Base-by-base conservation (phyloP, 2,797 vertebrate species). In the Pyrocephalus nanus region DNA sequence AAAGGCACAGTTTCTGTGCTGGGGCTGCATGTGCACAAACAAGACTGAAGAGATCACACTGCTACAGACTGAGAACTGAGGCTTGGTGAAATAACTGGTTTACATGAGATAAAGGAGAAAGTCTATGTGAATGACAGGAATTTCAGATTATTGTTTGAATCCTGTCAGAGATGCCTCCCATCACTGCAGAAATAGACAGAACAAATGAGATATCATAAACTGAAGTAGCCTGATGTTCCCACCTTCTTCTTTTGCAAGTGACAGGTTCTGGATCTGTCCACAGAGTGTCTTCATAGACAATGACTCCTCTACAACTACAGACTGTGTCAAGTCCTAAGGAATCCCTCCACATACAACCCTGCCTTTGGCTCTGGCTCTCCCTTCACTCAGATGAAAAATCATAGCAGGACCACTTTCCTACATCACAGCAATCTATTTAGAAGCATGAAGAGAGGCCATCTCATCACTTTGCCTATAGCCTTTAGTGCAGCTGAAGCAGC, bases 11-110 rank as follows among this genome's bases (percentile, higher is more conserved):
- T 61, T 9, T 36, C 45, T 22, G 18, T 29, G 45, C 72, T 83
- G 26, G 22, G 29, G 43, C n/a, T 66, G 25, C 53, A 50, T 0
- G 0, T 32, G 34, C 38, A 45, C 16, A 23, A 60, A 25, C 22
- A 61, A 74, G 58, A 40, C 60, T 66, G 60, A 73, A 67, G 55
- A 71, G 26, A 85, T 50, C 25, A 57, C 62, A 16, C 19, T 43
- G 42, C 50, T 47, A 55, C 27, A 32, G 54, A 42, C 15, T 18
- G 21, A 38, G 45, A 80, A n/a, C 38, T 36, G 38, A 74, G 21
- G 42, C 34, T 86, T 29, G 8, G 19, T 71, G 48, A 83, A 93
- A 51, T 60, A 88, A 86, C 40, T 54, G 8, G 22, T 73, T 79
- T 69, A 48, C 27, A 36, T 10, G 27, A 81, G 58, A 64, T 57